phyloP scores from a whole-genome alignment of 2,888 invertebrate genomes.

The Oligia fasciuncula region DNA sequence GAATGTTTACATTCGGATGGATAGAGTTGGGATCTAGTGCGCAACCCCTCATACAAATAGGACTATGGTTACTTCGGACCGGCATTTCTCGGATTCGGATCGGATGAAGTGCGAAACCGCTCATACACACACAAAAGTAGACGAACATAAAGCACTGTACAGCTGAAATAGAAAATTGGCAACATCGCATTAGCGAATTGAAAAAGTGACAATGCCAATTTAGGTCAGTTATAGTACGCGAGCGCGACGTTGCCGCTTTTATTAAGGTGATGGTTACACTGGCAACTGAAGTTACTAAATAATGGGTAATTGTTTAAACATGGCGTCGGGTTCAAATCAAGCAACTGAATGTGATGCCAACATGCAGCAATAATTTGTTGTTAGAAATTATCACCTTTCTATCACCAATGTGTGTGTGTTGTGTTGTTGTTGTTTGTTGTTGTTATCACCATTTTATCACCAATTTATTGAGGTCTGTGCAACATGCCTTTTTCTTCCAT shows the following conservation, averaged over 20 bases:
- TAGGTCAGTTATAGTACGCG: slow-evolving; percentile 24
- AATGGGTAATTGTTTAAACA: not conserved
- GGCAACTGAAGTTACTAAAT: not conserved
- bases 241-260: slow-evolving; percentile 38
- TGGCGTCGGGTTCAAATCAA: not conserved
- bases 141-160: not conserved
- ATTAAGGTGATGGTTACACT: not conserved
- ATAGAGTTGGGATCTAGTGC: no score
- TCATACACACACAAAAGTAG: not conserved
- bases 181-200: slow-evolving; percentile 51
- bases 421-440: no score
- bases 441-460: no score
- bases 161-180: slow-evolving; percentile 26
- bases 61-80: no score
- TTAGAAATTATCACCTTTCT: no score
- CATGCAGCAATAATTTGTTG: not conserved
- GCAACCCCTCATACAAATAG: no score
- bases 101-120: no score
- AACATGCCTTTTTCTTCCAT: not conserved
- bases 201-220: slow-evolving; percentile 54
- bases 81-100: no score
- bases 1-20: no score
- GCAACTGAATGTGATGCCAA: no score
- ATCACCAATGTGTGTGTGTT: no score
- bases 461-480: no score